A percentile compares a stretch with the other conserved stretches of the same genome.
These are phyloP conservation scores for Sylvilagus floridanus DNA, from an alignment of 2,797 vertebrate genomes.

Conservation along the genomic window DNA sequence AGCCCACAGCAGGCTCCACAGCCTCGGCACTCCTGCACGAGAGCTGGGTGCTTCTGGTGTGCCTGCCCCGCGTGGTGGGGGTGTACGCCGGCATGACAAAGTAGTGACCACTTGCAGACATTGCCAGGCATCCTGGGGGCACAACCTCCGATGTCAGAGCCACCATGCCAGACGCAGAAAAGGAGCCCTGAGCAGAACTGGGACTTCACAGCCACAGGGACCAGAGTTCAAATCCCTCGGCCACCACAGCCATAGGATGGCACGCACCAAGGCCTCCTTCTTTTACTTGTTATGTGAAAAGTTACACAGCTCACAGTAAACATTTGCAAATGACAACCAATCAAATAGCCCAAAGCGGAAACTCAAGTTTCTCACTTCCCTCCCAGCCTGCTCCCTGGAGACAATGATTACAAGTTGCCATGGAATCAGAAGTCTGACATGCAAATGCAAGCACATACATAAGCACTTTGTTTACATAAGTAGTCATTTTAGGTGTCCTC, in stretches of 20 bases:
- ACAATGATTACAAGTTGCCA: not conserved
- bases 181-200: not conserved
- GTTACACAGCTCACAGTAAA: not conserved
- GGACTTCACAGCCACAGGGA: not conserved
- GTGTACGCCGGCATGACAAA: no score
- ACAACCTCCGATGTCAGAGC: not conserved
- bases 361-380: not conserved
- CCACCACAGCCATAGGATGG: not conserved
- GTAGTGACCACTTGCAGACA: not conserved
- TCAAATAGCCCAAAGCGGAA: not conserved
- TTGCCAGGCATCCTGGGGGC: not conserved
- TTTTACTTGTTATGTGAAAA: not conserved
- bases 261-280: not conserved
- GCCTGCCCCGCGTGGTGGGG: fast-evolving
- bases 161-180: not conserved
- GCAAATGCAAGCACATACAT: not conserved
- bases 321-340: not conserved
- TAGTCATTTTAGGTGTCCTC: not conserved
- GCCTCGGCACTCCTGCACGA: not conserved
- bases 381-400: not conserved
- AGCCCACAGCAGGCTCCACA: not conserved
- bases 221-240: not conserved
- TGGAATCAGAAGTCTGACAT: not conserved
- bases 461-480: not conserved
- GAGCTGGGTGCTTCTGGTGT: no score